These are phyloP conservation scores for Xestia rhomboidea DNA, from an alignment of 2,888 invertebrate species.

Conservation along the genomic window DNA sequence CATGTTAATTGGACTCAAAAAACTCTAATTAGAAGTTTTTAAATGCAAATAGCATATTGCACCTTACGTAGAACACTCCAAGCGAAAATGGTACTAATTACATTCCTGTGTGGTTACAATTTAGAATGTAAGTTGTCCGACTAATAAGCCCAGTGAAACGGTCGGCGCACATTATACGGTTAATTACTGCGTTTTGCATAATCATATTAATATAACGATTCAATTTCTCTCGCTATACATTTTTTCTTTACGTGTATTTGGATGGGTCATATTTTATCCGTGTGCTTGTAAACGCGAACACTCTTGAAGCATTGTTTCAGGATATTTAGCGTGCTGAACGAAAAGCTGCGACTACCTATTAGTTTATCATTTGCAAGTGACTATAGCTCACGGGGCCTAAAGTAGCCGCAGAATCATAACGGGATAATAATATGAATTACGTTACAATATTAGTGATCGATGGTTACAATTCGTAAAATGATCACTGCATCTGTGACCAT, in stretches of 20 bases:
- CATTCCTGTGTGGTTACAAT: constrained; percentile 18
- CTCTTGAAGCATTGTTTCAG: neutral
- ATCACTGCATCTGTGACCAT: no score
- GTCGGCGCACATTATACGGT: constrained; percentile 62
- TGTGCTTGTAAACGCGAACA: neutral
- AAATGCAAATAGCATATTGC: constrained; percentile 63
- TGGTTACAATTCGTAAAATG: no score
- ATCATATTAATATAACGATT: constrained; percentile 60
- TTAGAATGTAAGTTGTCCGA: constrained; percentile 25
- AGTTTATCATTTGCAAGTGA: neutral
- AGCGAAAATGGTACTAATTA: constrained; percentile 36
- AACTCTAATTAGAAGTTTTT: constrained; percentile 64
- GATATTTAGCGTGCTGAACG: neutral
- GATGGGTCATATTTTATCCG: constrained; percentile 7
- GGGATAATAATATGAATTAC: no score
- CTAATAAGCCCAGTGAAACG: constrained; percentile 64
- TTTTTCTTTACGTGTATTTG: neutral
- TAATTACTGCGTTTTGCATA: constrained; percentile 65
- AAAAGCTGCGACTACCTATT: neutral
- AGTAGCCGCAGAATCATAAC: no score
- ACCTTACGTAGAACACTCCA: constrained; percentile 24
- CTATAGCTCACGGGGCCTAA: neutral
- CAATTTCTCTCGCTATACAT: constrained; percentile 57
- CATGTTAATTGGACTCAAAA: constrained; percentile 62
- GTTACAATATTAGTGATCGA: no score